A percentile compares a stretch with the other conserved stretches of the same genome.
phyloP scores from a whole-genome alignment of 2,888 invertebrate species.

The Seira musarum region DNA sequence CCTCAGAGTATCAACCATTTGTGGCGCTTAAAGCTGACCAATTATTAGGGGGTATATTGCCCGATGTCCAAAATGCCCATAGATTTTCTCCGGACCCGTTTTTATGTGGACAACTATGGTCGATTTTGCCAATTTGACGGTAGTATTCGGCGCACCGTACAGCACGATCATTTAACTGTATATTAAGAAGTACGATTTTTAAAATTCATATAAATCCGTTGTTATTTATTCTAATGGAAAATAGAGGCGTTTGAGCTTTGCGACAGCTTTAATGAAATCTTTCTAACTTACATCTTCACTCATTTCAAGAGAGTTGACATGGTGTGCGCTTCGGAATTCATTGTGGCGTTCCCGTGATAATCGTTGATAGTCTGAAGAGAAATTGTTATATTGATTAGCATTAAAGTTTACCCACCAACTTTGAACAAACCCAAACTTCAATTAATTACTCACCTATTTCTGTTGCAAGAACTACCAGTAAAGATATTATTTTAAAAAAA shows the following conservation, averaged over 20 bases:
- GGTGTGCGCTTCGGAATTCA: not conserved
- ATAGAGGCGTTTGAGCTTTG: no score
- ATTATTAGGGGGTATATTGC: not conserved
- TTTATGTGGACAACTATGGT: slow-evolving; percentile 45
- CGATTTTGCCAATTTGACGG: slow-evolving; percentile 4
- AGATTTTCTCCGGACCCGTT: slow-evolving; percentile 50
- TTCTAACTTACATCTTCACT: slow-evolving; percentile 2
- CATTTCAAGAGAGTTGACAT: not conserved
- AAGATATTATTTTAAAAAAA: no score
- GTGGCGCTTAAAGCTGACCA: slow-evolving; percentile 18
- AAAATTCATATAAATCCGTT: no score
- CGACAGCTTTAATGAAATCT: not conserved
- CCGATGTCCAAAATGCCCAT: slow-evolving; percentile 11
- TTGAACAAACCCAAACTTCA: no score
- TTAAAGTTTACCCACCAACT: no score
- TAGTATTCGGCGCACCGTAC: slow-evolving; percentile 41
- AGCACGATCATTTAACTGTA: slow-evolving; percentile 39
- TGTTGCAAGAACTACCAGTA: no score
- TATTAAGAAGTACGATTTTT: no score
- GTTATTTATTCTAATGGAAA: no score
- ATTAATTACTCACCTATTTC: no score
- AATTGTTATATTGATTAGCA: no score
- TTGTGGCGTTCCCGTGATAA: not conserved
- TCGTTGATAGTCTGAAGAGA: slow-evolving; percentile 3
- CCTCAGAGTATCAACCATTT: slow-evolving; percentile 82